phyloP scores from a whole-genome alignment of 2,888 invertebrate species.

The Mythimna pallens region DNA sequence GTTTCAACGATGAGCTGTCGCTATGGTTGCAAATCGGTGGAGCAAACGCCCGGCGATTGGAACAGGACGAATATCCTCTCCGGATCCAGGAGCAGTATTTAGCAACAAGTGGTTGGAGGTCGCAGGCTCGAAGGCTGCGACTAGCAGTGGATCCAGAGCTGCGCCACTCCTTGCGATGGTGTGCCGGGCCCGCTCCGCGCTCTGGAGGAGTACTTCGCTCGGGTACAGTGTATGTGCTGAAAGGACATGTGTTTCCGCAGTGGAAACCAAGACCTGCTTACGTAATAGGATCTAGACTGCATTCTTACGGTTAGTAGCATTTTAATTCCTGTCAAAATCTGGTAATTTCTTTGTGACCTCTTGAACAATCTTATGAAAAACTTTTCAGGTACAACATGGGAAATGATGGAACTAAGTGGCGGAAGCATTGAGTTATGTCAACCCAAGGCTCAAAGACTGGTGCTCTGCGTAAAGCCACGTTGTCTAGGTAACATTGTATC shows the following conservation, averaged over 20 bases:
- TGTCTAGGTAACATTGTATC: conserved; percentile 78
- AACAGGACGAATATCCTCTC: conserved; percentile 90
- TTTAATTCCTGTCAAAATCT: neutral
- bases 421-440: conserved; percentile 85
- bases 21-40: conserved; percentile 91
- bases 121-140: conserved; percentile 90
- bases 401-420: conserved; percentile 85
- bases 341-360: neutral
- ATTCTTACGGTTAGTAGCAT: conserved; percentile 88
- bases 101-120: conserved; percentile 90
- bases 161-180: conserved; percentile 91
- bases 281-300: conserved; percentile 91
- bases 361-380: neutral
- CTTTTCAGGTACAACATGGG: conserved; percentile 82
- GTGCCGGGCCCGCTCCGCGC: conserved; percentile 90
- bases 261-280: conserved; percentile 92
- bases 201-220: conserved; percentile 85
- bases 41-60: conserved; percentile 89
- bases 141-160: conserved; percentile 92
- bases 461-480: conserved; percentile 86
- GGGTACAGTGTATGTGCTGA: conserved; percentile 90
- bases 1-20: conserved; percentile 86
- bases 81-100: conserved; percentile 92
- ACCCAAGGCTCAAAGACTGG: conserved; percentile 85
- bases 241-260: conserved; percentile 93